These are phyloP conservation scores for Pachyuromys duprasi DNA, from an alignment of 2,797 vertebrate species.

Conservation along the genomic window DNA sequence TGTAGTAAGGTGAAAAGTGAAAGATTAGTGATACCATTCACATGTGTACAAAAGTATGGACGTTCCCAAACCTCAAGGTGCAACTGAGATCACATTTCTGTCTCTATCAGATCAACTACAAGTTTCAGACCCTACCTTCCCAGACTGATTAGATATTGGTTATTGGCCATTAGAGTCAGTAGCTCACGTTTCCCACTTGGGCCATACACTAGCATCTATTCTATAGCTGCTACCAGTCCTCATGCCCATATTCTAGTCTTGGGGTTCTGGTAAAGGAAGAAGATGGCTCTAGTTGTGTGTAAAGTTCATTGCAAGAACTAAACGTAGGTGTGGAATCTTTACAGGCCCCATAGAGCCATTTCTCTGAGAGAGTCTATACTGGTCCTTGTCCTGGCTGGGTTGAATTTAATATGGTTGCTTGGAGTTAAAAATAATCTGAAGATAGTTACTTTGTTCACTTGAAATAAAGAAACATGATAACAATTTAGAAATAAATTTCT, in stretches of 20 bases:
- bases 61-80: constrained; percentile 27
- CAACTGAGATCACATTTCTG: constrained; percentile 6
- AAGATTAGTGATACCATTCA: constrained; percentile 37
- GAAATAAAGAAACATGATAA: constrained; percentile 51
- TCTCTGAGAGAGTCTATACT: background rate
- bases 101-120: constrained; percentile 30
- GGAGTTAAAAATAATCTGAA: constrained; percentile 17
- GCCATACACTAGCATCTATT: background rate
- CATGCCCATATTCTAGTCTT: background rate
- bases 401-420: constrained; percentile 40
- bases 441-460: constrained; percentile 18
- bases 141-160: background rate
- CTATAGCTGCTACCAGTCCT: background rate
- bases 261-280: background rate
- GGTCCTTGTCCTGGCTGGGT: constrained; percentile 5
- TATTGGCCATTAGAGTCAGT: background rate
- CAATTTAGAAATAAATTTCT: constrained; percentile 56
- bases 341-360: background rate
- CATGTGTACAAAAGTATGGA: background rate
- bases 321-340: background rate
- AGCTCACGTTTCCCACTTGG: constrained; percentile 3
- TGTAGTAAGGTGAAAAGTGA: constrained; percentile 50
- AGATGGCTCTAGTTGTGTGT: background rate
- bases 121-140: background rate
- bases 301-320: background rate